These are phyloP conservation scores for Cephus rjabovi DNA, from an alignment of 2,888 invertebrate species.

Conservation along the genomic window DNA sequence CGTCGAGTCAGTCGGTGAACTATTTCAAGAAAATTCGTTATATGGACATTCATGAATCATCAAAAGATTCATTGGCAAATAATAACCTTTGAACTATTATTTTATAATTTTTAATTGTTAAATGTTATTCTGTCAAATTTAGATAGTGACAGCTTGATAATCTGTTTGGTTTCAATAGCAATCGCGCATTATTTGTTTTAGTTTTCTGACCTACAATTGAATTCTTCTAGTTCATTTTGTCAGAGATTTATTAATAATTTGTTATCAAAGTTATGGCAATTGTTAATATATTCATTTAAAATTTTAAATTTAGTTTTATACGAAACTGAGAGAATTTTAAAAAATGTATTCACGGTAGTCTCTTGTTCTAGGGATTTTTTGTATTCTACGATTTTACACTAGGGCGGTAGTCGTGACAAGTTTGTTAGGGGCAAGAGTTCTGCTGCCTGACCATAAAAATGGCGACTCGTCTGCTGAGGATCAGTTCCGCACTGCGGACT, in stretches of 20 bases:
- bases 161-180: background rate
- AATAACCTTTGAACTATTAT: background rate
- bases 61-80: background rate
- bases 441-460: slow-evolving; percentile 46
- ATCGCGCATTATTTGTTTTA: background rate
- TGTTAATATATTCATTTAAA: background rate
- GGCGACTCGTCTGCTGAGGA: slow-evolving; percentile 64
- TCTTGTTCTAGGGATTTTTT: background rate
- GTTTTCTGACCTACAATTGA: background rate
- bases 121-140: background rate
- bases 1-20: background rate
- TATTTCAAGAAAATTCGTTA: background rate
- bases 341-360: background rate
- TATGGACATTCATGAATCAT: background rate
- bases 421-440: background rate
- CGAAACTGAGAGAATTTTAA: background rate
- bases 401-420: background rate
- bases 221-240: background rate
- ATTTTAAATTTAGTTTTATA: background rate
- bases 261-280: background rate
- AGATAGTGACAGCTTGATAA: background rate
- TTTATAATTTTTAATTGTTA: background rate
- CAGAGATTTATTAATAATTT: background rate
- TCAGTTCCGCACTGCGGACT: slow-evolving; percentile 58
- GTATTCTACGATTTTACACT: background rate